phyloP scores from a whole-genome alignment of 2,113 vertebrate genomes.

The Amblyornis subalaris region DNA sequence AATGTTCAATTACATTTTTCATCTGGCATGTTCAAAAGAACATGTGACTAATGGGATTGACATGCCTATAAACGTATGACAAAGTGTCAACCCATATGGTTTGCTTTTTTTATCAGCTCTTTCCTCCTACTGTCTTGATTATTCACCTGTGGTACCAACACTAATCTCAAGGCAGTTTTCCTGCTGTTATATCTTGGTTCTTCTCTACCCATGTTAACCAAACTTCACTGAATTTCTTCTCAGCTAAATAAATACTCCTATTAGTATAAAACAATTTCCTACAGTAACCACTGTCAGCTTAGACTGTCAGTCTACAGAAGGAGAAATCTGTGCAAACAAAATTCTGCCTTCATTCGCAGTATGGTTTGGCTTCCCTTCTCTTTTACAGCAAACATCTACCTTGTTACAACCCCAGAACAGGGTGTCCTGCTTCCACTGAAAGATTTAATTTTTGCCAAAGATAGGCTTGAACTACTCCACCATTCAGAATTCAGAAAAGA shows the following conservation, averaged over 20 bases:
- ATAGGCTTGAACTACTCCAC: neutral
- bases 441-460: neutral
- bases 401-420: neutral
- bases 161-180: neutral
- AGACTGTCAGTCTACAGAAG: neutral
- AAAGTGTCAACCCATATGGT: neutral
- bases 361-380: neutral
- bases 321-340: neutral
- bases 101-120: neutral
- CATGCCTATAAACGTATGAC: neutral
- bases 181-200: neutral
- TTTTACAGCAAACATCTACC: neutral
- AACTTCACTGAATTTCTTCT: neutral
- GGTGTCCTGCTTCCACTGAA: neutral
- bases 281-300: neutral
- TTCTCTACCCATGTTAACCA: neutral
- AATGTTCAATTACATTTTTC: neutral
- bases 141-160: neutral
- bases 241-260: neutral
- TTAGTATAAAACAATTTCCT: neutral
- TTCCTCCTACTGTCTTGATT: neutral
- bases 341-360: neutral
- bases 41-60: constrained; percentile 19
- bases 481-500: neutral
- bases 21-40: neutral